Conservation (phyloP, 1,140 invertebrate genomes). For the Andricus grossulariae region DNA sequence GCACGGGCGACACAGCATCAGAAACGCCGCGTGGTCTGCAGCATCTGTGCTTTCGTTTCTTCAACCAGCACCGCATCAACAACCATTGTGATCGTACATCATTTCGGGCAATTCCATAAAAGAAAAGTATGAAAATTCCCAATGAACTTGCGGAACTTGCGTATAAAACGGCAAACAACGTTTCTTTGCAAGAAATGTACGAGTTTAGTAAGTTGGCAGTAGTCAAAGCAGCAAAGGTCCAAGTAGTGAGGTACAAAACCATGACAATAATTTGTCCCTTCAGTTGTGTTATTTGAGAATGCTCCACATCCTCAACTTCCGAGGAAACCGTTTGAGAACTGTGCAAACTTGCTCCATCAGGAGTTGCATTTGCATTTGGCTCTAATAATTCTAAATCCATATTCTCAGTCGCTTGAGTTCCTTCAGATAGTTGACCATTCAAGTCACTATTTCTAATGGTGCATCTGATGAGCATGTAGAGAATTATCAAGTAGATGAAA, state of each 20-base stretch:
- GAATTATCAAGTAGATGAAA: constrained; percentile 82
- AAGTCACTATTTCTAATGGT: constrained; percentile 81
- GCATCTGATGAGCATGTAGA: constrained; percentile 87
- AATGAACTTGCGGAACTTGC: constrained; percentile 82
- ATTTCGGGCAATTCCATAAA: constrained; percentile 88
- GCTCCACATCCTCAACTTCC: constrained; percentile 88
- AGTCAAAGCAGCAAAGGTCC: constrained; percentile 84
- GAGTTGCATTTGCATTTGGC: constrained; percentile 76
- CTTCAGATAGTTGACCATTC: constrained; percentile 85
- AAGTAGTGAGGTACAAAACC: constrained; percentile 85
- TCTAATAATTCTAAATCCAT: constrained; percentile 87
- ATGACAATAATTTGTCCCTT: constrained; percentile 87
- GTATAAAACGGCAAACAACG: constrained; percentile 87
- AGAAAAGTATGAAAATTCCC: constrained; percentile 89
- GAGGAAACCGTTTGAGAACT: constrained; percentile 81
- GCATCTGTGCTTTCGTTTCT: constrained; percentile 78
- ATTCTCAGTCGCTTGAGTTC: constrained; percentile 87
- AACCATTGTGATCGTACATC: constrained; percentile 88
- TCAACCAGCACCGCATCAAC: constrained; percentile 79
- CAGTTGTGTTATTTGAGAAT: constrained; percentile 87
- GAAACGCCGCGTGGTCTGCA: constrained; percentile 81
- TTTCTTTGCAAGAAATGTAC: constrained; percentile 82
- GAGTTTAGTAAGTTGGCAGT: constrained; percentile 81
- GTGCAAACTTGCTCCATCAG: constrained; percentile 75
- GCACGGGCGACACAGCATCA: constrained; percentile 77